Conservation (phyloP, 2,113 vertebrate species). For the Corythoichthys intestinalis region DNA sequence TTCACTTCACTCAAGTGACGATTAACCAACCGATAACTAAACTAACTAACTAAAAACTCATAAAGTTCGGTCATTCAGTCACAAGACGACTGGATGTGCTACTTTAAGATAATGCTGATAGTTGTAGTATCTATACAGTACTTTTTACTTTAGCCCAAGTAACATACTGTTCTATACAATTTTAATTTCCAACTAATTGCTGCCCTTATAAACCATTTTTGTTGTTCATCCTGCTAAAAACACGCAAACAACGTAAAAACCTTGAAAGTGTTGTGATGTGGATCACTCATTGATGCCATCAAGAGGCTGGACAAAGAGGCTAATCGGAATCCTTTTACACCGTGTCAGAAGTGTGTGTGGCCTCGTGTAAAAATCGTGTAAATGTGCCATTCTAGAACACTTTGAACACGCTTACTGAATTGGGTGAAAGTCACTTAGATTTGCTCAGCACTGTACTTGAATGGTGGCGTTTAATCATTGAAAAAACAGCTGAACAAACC, state of each 20-base stretch:
- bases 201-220: not conserved
- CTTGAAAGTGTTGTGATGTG: slow-evolving; percentile 24
- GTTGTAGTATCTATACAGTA: no score
- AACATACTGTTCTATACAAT: no score
- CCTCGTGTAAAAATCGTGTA: not conserved
- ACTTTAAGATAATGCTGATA: no score
- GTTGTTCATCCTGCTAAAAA: not conserved
- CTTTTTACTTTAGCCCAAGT: no score
- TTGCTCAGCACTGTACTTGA: not conserved
- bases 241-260: not conserved
- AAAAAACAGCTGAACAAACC: no score
- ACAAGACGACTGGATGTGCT: no score
- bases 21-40: no score
- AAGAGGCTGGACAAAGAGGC: slow-evolving; percentile 47
- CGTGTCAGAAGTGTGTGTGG: slow-evolving; percentile 33
- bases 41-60: no score
- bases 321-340: slow-evolving; percentile 53
- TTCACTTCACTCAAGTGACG: no score
- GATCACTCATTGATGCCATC: slow-evolving; percentile 33
- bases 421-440: not conserved
- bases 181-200: not conserved
- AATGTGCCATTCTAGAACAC: not conserved
- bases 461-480: not conserved
- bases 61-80: no score
- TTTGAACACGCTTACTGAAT: not conserved